Base-by-base conservation (phyloP, 2,797 vertebrate genomes). In the Diceros bicornis region DNA sequence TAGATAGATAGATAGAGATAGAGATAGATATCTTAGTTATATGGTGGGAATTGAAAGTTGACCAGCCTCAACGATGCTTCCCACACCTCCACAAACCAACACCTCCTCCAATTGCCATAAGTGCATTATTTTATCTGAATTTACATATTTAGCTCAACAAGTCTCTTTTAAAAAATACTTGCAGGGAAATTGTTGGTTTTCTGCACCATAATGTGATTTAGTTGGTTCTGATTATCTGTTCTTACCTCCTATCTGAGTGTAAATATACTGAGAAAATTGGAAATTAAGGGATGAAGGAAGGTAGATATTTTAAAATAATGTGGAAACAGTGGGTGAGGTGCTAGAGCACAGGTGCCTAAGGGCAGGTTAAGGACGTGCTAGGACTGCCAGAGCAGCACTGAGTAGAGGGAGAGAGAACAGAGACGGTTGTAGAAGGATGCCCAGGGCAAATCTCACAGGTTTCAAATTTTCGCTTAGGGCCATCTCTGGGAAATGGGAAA, bases 261-360 rank as follows among this genome's bases (percentile, higher is more conserved):
- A 96, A 93, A 91, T 47, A 7, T 64, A 62, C 57, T 74, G 37
- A 89, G 25, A 89, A 96, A 89, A 84, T 32, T 69, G 52, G 14
- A 92, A 92, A 84, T 8, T 50, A 37, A 69, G 37, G 32, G 20
- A 61, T 32, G 32, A 84, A 96, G 32, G 44, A 74, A 74, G 32
- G 18, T 6, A 66, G 18, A 72, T 27, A 41, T 44, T 69, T 92
- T 55, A 88, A 59, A 96, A 71, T 79, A n/a, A 23, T 2, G 21
- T n/a, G 32, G 55, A 78, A 91, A 77, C 5, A 11, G 34, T 41
- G 6, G 10, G 7, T 71, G 7, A 37, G 4, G 6, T 61, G 16
- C 44, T 55, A 68, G 14, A 25, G 37, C 32, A n/a, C 1, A 3
- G n/a, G 21, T 27, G 23, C 14, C 25, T 94, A 47, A 4, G 27